Evolutionary conservation across 2,888 invertebrate species (phyloP).

Genomic region (Cosmia pyralina): DNA sequence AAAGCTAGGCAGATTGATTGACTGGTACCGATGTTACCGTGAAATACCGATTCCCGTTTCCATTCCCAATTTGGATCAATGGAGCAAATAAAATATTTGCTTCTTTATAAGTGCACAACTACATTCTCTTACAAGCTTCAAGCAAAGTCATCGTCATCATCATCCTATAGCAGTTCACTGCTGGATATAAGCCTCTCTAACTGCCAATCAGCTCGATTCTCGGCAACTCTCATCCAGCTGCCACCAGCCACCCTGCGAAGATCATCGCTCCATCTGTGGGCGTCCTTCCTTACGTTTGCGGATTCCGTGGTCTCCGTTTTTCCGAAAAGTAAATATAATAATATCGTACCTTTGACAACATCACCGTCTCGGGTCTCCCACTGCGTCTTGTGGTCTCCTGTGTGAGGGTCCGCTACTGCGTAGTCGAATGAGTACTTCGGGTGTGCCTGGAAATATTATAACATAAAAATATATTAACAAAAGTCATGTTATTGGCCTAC

Average conservation of each 20-base stretch:
- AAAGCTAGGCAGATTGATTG: too few species aligned
- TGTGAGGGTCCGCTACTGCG: conserved; percentile 91
- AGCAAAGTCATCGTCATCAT: neutral
- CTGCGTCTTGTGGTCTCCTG: conserved; percentile 91
- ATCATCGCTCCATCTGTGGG: neutral
- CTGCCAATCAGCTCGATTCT: neutral
- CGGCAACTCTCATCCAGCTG: neutral
- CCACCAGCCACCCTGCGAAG: neutral
- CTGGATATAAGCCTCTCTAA: neutral
- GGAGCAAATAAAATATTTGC: neutral
- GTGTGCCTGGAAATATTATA: conserved; percentile 83
- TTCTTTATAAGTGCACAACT: neutral
- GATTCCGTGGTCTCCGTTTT: neutral
- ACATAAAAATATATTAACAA: conserved; percentile 5
- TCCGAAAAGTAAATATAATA: neutral
- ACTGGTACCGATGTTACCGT: too few species aligned
- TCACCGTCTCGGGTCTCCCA: conserved; percentile 91
- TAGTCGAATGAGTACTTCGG: conserved; percentile 91
- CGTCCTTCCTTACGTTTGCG: neutral
- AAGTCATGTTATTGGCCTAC: neutral
- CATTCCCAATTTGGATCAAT: neutral
- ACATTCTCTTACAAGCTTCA: neutral
- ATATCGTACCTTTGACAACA: conserved; percentile 88
- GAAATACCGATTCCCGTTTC: neutral
- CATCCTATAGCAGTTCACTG: neutral